Evolutionary conservation across 2,888 invertebrate species (phyloP), one percentile per base, ranked within the genome.

Genomic region (Cryptosula pallasiana): DNA sequence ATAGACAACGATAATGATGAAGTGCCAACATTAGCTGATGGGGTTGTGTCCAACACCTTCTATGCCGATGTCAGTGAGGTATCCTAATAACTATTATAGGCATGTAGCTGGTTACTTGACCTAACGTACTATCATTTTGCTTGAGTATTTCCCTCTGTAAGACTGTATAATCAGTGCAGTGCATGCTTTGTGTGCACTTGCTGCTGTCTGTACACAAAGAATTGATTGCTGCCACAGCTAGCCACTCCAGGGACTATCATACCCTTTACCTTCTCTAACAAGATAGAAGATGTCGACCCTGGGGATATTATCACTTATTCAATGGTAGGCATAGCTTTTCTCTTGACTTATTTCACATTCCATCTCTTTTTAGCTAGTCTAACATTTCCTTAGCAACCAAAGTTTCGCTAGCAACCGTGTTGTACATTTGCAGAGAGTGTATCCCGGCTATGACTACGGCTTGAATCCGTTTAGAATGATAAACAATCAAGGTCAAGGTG

Each of bases 1-100:
- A 13, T 63, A 32, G 20, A 29, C 9, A 63, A 63, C n/a, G 63
- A 63, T 27, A 63, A 63, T 63, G 63, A 63, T 32, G 63, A 63
- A 32, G 27, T 32, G 2, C 63, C 63, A 9, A 9, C 13, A 32
- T 5, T 13, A 29, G 63, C 32, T 2, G 27, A 63, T 9, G 63
- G 63, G 5, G 63, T 25, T 9, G n/a, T 32, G 5, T 34, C 29
- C 32, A 27, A 34, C 9, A 63, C 29, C 29, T 63, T 29, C n/a
- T 13, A 63, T 5, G 13, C 32, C 9, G 32, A 29, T 34, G 63
- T 63, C 29, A 63, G 32, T 63, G 63, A 63, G 32, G 63, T 63
- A n/a, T 16, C 29, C 45, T 45, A n/a, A n/a, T n/a, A n/a, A n/a
- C n/a, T n/a, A n/a, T n/a, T n/a, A n/a, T n/a, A n/a, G n/a, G n/a